Evolutionary conservation across 2,113 vertebrate species (phyloP), one percentile per base, ranked within the genome.

Genomic region (Morone chrysops): DNA sequence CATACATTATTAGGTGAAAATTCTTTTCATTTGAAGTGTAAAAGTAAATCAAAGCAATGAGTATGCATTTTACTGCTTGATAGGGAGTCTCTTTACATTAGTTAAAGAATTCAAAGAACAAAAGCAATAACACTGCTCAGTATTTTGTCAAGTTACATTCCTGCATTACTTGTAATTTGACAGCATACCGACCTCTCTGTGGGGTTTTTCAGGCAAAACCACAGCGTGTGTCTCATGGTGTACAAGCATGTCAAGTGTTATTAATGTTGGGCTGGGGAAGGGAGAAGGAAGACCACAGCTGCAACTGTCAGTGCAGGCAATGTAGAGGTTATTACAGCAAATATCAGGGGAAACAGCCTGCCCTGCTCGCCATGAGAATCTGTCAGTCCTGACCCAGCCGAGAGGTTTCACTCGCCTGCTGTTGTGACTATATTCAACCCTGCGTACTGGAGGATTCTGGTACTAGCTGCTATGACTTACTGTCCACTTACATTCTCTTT

Each of bases 301-400:
- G 77, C 80, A 76, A 65, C 77, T 84, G 85, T 76, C 57, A 83
- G 62, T 6, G 45, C 20, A 20, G 48, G 56, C 60, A 40, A 69
- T 70, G 77, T 41, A 16, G 71, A 75, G 61, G 62, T 75, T 71
- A 88, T 85, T 84, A 61, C 71, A 45, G 40, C 63, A 84, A 57
- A 83, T 89, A 92, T 82, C 72, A 76, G 81, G 76, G 51, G 69
- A 79, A 72, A 51, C 78, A 70, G 59, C 50, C 84, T 51, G 65
- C 68, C 78, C 75, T 45, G 76, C 77, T 80, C 51, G 9, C 73
- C 60, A 51, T 43, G 61, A 81, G 68, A 76, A 79, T 53, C 53
- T 80, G 75, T 78, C 80, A 62, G 70, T 71, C 70, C 57, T 68
- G 80, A 80, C 70, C 75, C 59, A 43, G 50, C 57, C 31, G 36